Evolutionary conservation across 2,797 vertebrate genomes (phyloP).

Genomic region (Pogoniulus pusillus): DNA sequence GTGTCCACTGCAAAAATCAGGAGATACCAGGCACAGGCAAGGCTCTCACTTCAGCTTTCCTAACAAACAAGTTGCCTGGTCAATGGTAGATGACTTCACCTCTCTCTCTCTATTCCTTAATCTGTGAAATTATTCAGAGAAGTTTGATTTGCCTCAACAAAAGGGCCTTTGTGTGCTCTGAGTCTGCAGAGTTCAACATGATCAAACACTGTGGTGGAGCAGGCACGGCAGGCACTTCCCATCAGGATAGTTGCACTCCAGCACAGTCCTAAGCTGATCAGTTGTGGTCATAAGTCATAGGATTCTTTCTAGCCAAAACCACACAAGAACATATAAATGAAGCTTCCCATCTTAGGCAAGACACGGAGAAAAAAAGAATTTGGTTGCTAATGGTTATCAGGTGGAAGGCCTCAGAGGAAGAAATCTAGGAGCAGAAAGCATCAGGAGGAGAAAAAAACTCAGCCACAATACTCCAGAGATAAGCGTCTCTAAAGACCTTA

Average conservation of each 20-base stretch:
- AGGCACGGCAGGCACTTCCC: background rate
- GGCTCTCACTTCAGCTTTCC: background rate
- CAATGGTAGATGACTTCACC: background rate
- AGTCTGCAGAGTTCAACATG: background rate
- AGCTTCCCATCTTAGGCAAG: background rate
- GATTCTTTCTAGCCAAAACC: background rate
- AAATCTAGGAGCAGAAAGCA: background rate
- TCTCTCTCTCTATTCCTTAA: background rate
- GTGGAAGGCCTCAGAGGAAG: background rate
- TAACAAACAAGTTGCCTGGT: background rate
- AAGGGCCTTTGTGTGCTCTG: slow-evolving; percentile 18
- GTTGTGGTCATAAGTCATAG: background rate
- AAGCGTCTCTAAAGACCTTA: background rate
- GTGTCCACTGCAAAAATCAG: background rate
- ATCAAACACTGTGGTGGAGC: background rate
- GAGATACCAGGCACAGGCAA: background rate
- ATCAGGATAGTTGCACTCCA: rapidly evolving
- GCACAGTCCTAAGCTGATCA: background rate
- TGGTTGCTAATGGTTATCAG: background rate
- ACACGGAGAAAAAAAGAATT: background rate
- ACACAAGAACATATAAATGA: background rate
- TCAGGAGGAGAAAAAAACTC: background rate
- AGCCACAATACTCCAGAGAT: background rate
- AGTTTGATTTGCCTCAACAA: background rate
- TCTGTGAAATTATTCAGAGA: slow-evolving; percentile 26